Evolutionary conservation across 2,888 invertebrate species (phyloP).

Genomic region (Adelphocoris suturalis): DNA sequence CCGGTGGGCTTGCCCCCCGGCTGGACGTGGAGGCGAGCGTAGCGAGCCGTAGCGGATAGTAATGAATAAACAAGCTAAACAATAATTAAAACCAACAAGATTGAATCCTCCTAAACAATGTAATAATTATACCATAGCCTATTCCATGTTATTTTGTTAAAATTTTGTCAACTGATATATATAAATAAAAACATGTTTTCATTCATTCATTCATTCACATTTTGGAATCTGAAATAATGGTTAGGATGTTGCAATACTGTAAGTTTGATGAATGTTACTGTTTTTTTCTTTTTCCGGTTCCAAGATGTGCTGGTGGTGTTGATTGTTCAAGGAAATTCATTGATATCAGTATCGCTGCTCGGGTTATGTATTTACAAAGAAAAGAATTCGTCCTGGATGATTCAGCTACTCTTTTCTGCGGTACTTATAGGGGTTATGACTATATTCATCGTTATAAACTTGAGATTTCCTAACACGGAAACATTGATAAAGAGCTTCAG

Average conservation of each 20-base stretch:
- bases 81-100: too few relatives aligned
- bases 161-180: too few relatives aligned
- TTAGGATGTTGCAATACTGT: not conserved
- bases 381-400: not conserved
- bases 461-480: not conserved
- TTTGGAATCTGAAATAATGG: not conserved
- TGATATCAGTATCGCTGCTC: not conserved
- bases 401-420: not conserved
- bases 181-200: too few relatives aligned
- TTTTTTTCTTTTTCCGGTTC: not conserved
- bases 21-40: too few relatives aligned
- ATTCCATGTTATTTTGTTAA: too few relatives aligned
- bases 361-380: not conserved
- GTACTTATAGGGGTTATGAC: not conserved
- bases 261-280: too few relatives aligned
- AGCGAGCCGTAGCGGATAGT: too few relatives aligned
- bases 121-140: too few relatives aligned
- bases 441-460: not conserved
- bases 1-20: too few relatives aligned
- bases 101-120: too few relatives aligned
- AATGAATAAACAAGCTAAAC: too few relatives aligned
- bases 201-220: too few relatives aligned
- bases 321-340: not conserved
- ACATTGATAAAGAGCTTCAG: not conserved
- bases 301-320: not conserved